phyloP scores from a whole-genome alignment of 2,888 invertebrate species.

The Nematopogon swammerdamellus region DNA sequence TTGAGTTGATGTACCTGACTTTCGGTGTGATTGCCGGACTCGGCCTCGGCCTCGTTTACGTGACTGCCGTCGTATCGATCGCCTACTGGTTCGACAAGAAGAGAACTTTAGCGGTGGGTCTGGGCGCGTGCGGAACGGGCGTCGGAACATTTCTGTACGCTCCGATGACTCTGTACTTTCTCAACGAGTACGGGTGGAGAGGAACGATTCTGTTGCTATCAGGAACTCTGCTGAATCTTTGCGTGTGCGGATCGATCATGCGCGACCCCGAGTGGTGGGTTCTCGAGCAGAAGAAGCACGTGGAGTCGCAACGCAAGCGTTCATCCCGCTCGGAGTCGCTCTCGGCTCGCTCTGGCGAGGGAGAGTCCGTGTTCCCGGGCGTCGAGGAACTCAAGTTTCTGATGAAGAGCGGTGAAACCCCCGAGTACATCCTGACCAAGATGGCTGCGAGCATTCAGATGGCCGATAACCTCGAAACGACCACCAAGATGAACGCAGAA shows the following conservation, averaged over 20 bases:
- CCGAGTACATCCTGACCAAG: slow-evolving; percentile 49
- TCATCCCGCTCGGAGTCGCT: slow-evolving; percentile 51
- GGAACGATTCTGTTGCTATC: slow-evolving; percentile 78
- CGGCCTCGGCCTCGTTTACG: slow-evolving; percentile 81
- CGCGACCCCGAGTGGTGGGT: slow-evolving; percentile 84
- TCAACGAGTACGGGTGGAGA: slow-evolving; percentile 81
- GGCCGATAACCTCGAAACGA: slow-evolving; percentile 17
- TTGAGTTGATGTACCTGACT: slow-evolving; percentile 78
- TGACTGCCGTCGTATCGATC: slow-evolving; percentile 87
- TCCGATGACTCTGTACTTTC: slow-evolving; percentile 76
- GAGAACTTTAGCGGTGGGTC: slow-evolving; percentile 79
- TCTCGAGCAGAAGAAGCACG: slow-evolving; percentile 57
- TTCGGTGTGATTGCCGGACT: slow-evolving; percentile 83
- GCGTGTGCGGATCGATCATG: slow-evolving; percentile 84
- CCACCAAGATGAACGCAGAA: slow-evolving; percentile 19
- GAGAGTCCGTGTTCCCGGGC: slow-evolving; percentile 32
- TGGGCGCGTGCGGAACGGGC: slow-evolving; percentile 87
- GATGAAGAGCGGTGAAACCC: slow-evolving; percentile 56
- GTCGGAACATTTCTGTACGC: slow-evolving; percentile 88
- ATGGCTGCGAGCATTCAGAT: slow-evolving; percentile 38
- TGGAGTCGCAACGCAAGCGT: slow-evolving; percentile 26
- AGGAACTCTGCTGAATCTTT: slow-evolving; percentile 80
- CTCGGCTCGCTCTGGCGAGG: slow-evolving; percentile 36
- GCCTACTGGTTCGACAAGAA: slow-evolving; percentile 92
- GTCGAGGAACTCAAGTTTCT: slow-evolving; percentile 55